These are phyloP conservation scores for Scaptomyza hsui DNA, from an alignment of 1,140 invertebrate genomes.

Conservation along the genomic window DNA sequence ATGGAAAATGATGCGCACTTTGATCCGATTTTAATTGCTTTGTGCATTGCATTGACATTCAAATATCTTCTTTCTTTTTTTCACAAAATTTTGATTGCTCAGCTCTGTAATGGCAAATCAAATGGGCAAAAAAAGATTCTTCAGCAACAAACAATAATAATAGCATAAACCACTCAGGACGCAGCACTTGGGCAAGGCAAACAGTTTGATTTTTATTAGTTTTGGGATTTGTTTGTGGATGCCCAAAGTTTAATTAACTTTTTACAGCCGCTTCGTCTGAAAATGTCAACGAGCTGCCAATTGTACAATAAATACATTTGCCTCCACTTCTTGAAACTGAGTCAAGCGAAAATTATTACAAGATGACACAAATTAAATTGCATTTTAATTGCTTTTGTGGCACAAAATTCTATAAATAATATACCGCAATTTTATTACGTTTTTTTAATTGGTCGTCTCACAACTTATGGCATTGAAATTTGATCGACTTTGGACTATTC, in stretches of 20 bases:
- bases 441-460: neutral
- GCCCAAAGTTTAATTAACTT: conserved; percentile 61
- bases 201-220: conserved; percentile 57
- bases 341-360: conserved; percentile 19
- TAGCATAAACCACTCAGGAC: neutral
- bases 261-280: conserved; percentile 19
- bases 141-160: conserved; percentile 1
- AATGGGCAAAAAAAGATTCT: conserved; percentile 9
- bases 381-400: too few species aligned
- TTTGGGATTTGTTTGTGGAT: conserved; percentile 47
- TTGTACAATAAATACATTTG: conserved; percentile 27
- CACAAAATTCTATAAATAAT: neutral
- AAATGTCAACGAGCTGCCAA: conserved; percentile 38
- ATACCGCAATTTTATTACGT: neutral
- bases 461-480: neutral
- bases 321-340: conserved; percentile 1
- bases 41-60: conserved; percentile 43
- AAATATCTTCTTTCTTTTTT: conserved; percentile 7
- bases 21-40: conserved; percentile 44
- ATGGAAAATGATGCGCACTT: conserved; percentile 11
- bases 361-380: conserved; percentile 19
- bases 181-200: conserved; percentile 5
- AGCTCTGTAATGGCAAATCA: conserved; percentile 1
- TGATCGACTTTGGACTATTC: conserved; percentile 1
- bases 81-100: conserved; percentile 14